Evolutionary conservation across 2,797 vertebrate genomes (phyloP).

Genomic region (Chiloscyllium punctatum): DNA sequence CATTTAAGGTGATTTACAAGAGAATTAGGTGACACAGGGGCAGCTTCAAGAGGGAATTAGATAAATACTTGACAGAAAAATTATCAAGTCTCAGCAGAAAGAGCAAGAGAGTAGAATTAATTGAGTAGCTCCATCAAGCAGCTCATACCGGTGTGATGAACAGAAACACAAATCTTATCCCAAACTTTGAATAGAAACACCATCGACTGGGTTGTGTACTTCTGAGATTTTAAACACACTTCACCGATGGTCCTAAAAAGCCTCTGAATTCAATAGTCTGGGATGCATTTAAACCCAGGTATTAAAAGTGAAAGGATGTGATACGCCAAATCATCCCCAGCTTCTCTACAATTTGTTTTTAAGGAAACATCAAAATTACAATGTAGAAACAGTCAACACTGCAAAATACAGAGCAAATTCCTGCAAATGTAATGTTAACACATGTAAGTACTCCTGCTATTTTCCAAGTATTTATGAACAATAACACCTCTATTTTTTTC

Average conservation of each 20-base stretch:
- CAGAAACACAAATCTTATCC: background rate
- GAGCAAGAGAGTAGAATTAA: background rate
- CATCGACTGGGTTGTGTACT: background rate
- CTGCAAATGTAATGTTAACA: slow-evolving; percentile 17
- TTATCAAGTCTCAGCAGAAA: too few species aligned
- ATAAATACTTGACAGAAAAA: background rate
- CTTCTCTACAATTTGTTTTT: background rate
- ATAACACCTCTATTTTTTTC: slow-evolving; percentile 16
- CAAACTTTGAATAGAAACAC: background rate
- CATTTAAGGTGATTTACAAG: background rate
- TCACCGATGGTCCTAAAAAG: background rate
- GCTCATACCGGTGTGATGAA: background rate
- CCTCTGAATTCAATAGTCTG: background rate
- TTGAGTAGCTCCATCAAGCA: background rate
- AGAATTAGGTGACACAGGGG: background rate
- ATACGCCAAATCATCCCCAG: background rate
- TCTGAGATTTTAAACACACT: background rate
- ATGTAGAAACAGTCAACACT: background rate
- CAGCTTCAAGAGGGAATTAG: background rate
- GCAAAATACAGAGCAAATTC: background rate
- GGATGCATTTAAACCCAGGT: background rate
- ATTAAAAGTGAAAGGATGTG: background rate
- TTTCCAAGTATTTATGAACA: slow-evolving; percentile 8
- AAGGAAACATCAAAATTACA: background rate
- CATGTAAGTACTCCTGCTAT: background rate